Evolutionary conservation across 2,888 invertebrate genomes (phyloP), one percentile per base, ranked within the genome.

Genomic region (Oxyteleia sp.): DNA sequence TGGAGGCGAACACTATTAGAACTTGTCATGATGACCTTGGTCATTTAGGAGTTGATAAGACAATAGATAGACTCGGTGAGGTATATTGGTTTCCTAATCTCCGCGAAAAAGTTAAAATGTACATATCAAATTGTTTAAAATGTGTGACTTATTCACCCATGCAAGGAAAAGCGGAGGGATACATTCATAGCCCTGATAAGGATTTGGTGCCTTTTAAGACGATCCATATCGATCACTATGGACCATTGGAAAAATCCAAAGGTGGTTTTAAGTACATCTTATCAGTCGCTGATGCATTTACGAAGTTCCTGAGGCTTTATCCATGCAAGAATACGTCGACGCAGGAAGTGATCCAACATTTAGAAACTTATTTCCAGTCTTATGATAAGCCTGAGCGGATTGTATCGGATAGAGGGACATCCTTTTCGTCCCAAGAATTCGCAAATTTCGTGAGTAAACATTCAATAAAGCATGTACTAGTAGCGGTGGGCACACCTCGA

Each of bases 401-500:
- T 13, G n/a, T 1, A 1, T 32, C 32, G 10, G 32, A 32, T 10
- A 32, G 32, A 10, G 32, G 32, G 8, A 32, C 32, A 8, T 32
- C 32, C 4, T 32, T 32, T 32, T 7, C 32, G 10, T 32, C 32
- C 1, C 5, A 32, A 32, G 32, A 32, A 8, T 32, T 32, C 32
- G 8, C 32, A 1, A 32, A 32, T 8, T 32, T 32, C 8, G 10
- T 32, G 8, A 32, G 8, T 32, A 8, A 32, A 32, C 3, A 32
- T 32, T 32, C 32, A 8, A 32, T 7, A 1, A 32, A 35, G 13
- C 87, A 88, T 51, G 81, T 89, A 11, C 57, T 84, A 26, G 85
- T 89, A 7, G 88, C 90, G 10, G 84, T 87, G 0, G 86, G 69
- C 4, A 86, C 85, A 0, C 90, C 90, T 1, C 82, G 89, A 35